These are phyloP conservation scores for Orestias chungarensis DNA, from an alignment of 2,797 vertebrate genomes.

Conservation along the genomic window DNA sequence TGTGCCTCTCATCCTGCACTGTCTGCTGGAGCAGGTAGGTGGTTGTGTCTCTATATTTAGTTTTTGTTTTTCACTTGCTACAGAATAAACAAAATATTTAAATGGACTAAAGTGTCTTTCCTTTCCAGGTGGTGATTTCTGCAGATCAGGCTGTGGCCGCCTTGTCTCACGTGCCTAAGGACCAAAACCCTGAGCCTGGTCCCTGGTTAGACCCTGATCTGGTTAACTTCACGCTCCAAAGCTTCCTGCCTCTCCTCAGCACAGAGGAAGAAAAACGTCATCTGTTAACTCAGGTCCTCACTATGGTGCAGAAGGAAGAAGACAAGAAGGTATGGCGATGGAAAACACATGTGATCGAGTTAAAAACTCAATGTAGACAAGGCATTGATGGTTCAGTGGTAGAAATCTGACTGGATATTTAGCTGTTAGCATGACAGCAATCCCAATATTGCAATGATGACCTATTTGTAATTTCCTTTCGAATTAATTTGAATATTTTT, in stretches of 20 bases:
- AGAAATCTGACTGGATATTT: too few species aligned
- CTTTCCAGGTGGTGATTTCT: conserved; percentile 80
- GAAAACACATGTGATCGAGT: background rate
- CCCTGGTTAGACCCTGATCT: conserved; percentile 68
- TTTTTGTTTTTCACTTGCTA: background rate
- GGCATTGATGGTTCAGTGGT: too few species aligned
- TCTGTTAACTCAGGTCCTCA: conserved; percentile 39
- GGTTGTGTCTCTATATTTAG: background rate
- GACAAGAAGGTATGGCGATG: conserved; percentile 46
- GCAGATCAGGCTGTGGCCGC: conserved; percentile 66
- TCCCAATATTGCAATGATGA: too few species aligned
- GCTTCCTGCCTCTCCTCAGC: conserved; percentile 80
- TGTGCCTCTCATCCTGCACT: conserved; percentile 86
- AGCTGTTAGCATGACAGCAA: too few species aligned
- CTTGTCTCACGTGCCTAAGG: conserved; percentile 42
- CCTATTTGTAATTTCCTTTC: too few species aligned
- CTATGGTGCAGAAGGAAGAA: conserved; percentile 27
- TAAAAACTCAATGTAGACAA: rapidly evolving
- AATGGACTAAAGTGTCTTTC: background rate
- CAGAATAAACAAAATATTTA: too few species aligned
- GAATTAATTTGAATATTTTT: too few species aligned
- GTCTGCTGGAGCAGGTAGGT: conserved; percentile 90
- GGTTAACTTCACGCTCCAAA: conserved; percentile 76
- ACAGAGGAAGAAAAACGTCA: conserved; percentile 72
- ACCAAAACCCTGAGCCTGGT: conserved; percentile 25